Evolutionary conservation across 2,888 invertebrate genomes (phyloP), one percentile per base, ranked within the genome.

Genomic region (Scaptomyza cyrtandrae): DNA sequence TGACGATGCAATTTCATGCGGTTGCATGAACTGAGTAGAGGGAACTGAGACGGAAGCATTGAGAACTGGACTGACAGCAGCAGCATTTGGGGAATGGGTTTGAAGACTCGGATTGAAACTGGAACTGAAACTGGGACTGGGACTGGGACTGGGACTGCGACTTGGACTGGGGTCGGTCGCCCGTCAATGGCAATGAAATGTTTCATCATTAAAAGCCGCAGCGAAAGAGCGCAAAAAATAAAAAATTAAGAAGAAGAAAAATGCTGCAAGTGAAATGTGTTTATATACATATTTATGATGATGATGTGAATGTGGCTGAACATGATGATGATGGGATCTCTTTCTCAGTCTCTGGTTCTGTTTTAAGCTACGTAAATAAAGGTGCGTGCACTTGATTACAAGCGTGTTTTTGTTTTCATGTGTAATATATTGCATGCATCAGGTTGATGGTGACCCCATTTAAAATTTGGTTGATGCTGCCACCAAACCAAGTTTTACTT

Each of bases 361-460:
- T 19, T 19, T 19, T 19, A 19, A 19, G 19, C 19, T 24, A 3
- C 24, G 24, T 24, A 24, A 24, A 24, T 24, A 71, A 57, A 58
- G 56, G 19, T 59, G 61, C 41, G 45, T 48, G 24, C 54, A 43
- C 31, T 39, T 43, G n/a, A 48, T 55, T 33, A 27, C 27, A 6
- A 13, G 54, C 49, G 39, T 64, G 9, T 56, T 19, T 44, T 19
- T 44, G 19, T 44, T 16, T 27, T n/a, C n/a, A 11, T 35, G 48
- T 62, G 24, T 24, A 71, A 67, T 75, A 70, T 75, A 73, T 69
- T 71, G 60, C 80, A 77, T 80, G 82, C 79, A 79, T 80, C 76
- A 80, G 78, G 79, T 41, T 85, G 89, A 89, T 79, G 75, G 52
- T 89, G 89, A 87, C 87, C 89, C 81, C 81, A 89, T 82, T 87